Base-by-base conservation (phyloP, 2,797 vertebrate genomes). In the Paramormyrops hopkinsi region DNA sequence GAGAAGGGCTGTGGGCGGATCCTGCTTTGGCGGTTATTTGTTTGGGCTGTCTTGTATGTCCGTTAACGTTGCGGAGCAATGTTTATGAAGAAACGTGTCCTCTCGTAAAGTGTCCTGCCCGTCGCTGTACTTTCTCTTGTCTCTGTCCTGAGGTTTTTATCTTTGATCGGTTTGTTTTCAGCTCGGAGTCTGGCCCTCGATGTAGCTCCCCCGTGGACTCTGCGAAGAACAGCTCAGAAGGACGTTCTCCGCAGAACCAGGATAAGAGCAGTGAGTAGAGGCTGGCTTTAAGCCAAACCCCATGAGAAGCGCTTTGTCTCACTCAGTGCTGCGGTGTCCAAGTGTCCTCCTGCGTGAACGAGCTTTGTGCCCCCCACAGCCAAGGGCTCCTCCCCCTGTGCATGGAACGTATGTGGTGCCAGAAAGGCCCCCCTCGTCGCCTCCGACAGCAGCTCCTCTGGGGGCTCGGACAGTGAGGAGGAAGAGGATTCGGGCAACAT, bases 171-270 rank as follows among this genome's bases (percentile, higher is more conserved):
- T 90, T 41, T 22, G 29, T 37, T 89, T 92, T 1, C 92, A 98
- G 98, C 93, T 95, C 96, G 0, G 97, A 98, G 89, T 94, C 94
- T 0, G 95, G 95, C 4, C 97, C 96, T 59, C 92, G 96, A 29
- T 97, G 98, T 94, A 98, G 97, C 91, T 98, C 98, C 89, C 98
- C 98, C 0, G 95, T 96, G 54, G 97, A 97, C 93, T 95, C 95
- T 0, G 95, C 97, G 48, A 93, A 90, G 88, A 85, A 90, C 0
- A 88, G 90, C 1, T 33, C 91, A 0, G 95, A 92, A 25, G 93
- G 94, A 89, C 92, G 88, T 89, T 90, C 90, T 33, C 95, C 95
- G 87, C 95, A 94, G 92, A 95, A 95, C 91, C 95, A 94, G 48
- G 95, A 96, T 69, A 94, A 95, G 91, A 95, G 94, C 89, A 90